Conservation (phyloP, 2,113 vertebrate species). For the Ctenodactylus gundi region DNA sequence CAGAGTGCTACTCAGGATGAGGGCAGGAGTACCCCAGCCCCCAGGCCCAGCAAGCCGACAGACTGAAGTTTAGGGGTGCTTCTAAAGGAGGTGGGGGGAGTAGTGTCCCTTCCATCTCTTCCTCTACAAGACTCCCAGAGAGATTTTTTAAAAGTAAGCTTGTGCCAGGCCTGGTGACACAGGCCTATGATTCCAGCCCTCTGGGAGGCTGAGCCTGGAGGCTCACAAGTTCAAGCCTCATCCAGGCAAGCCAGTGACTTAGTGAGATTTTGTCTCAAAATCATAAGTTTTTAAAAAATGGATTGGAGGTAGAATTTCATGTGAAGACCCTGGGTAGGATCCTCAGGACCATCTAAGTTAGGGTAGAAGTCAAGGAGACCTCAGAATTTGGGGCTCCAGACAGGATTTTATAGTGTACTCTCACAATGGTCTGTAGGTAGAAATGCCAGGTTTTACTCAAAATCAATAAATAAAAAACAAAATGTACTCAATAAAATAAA, state of each 20-base stretch:
- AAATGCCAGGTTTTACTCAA: background rate
- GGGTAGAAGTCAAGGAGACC: background rate
- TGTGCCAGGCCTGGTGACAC: no score
- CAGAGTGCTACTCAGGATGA: background rate
- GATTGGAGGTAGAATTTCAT: no score
- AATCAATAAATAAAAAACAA: background rate
- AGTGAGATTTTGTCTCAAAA: no score
- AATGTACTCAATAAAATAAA: no score
- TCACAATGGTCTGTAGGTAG: background rate
- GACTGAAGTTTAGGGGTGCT: background rate
- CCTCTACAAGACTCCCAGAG: background rate
- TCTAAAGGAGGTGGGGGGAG: background rate
- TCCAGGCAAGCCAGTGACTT: no score
- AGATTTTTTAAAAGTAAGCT: conserved; percentile 17
- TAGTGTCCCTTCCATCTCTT: background rate
- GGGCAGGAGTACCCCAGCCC: background rate
- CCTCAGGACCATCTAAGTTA: background rate
- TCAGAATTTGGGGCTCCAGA: background rate
- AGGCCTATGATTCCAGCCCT: no score
- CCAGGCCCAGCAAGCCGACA: background rate
- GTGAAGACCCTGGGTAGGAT: no score
- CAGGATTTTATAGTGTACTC: background rate
- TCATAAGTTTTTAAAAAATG: no score
- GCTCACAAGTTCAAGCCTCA: no score
- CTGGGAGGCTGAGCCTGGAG: no score